phyloP scores from a whole-genome alignment of 2,113 vertebrate genomes.

The Petroica traversi region DNA sequence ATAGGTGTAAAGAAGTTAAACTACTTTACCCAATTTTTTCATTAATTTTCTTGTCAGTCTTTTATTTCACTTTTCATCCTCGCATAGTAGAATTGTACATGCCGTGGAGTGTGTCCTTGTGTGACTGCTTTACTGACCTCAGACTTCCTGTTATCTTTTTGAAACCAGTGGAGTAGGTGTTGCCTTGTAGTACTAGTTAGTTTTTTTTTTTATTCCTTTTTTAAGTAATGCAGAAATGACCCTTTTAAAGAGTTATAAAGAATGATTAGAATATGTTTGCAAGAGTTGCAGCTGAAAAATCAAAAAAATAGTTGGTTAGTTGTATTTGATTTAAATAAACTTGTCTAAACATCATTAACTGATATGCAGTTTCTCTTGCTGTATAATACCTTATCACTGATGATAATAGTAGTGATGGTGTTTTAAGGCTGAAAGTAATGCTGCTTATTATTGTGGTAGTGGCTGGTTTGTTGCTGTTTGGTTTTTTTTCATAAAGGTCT shows the following conservation, averaged over 20 bases:
- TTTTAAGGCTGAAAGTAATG: neutral
- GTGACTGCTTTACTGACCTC: neutral
- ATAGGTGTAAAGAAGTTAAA: neutral
- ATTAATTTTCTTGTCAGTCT: neutral
- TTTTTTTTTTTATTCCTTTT: neutral
- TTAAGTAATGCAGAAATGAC: neutral
- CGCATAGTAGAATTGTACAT: fast-evolving
- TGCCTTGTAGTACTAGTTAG: neutral
- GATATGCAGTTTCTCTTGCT: neutral
- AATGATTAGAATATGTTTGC: neutral
- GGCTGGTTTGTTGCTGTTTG: neutral
- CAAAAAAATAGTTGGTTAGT: neutral
- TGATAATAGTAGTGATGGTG: neutral
- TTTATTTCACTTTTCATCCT: neutral
- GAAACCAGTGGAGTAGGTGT: neutral
- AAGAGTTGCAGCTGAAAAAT: neutral
- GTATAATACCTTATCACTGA: neutral
- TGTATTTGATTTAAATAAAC: neutral
- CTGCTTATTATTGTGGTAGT: neutral
- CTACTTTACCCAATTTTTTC: neutral
- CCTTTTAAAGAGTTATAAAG: neutral
- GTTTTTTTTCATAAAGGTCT: neutral
- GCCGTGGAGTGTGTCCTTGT: neutral
- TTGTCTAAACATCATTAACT: neutral
- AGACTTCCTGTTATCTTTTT: neutral